Evolutionary conservation across 2,888 invertebrate species (phyloP), one percentile per base, ranked within the genome.

Genomic region (Schrankia costaestrigalis): DNA sequence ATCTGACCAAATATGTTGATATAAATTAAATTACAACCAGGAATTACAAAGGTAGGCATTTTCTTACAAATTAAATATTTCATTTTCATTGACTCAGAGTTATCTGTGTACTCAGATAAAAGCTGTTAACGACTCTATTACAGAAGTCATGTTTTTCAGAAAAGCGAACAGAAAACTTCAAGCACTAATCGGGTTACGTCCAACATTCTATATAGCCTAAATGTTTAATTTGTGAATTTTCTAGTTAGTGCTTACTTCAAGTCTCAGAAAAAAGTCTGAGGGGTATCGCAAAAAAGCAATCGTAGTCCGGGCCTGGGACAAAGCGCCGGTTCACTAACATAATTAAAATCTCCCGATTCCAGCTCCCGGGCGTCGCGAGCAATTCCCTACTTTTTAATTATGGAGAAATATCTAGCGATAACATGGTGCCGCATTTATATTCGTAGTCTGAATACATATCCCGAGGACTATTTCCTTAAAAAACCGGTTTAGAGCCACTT

Each of bases 321-420:
- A 63, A 63, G 63, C 50, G 54, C 37, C 61, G 61, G 59, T 67
- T 66, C 66, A 64, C 67, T 70, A 70, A 71, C 67, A 64, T 67
- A 67, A 70, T 71, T 66, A 70, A 70, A 71, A 66, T 57, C 62
- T 62, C 65, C 58, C 60, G 67, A 65, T 63, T 61, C 60, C 50
- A 57, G 59, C 58, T 42, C 38, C 43, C 44, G 49, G 45, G 54
- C 55, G 58, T 61, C 61, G 54, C 50, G 42, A 58, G 57, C 61
- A 59, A 56, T 59, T 64, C 58, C 54, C 60, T 54, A 53, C 63
- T 50, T 59, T 58, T 59, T 67, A 57, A 63, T 67, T 65, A 63
- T 57, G 54, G 54, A 56, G 57, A 64, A 60, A 64, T 55, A 66
- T 59, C 52, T 40, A 42, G 38, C 36, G 55, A 50, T 56, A 54